Conservation (phyloP, 1,140 invertebrate species). For the Panulirus ornatus region DNA sequence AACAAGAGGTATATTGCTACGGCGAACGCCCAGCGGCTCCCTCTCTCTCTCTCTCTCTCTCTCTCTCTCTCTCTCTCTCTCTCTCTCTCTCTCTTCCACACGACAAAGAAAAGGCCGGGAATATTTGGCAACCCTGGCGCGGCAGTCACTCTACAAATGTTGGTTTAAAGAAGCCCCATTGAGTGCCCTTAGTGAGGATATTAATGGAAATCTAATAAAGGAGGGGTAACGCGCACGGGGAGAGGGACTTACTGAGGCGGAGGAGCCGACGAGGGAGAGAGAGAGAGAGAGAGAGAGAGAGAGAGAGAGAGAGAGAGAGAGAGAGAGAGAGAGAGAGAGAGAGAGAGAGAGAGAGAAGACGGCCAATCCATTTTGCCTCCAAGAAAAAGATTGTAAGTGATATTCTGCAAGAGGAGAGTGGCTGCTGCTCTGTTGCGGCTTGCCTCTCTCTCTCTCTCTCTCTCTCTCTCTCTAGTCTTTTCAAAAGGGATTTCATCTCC, state of each 20-base stretch:
- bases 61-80: too few relatives aligned
- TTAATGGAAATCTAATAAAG: conserved; percentile 71
- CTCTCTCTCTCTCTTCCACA: not conserved
- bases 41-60: conserved; percentile 1
- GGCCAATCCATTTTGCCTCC: not conserved
- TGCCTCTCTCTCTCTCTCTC: too few relatives aligned
- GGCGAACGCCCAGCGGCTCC: not conserved
- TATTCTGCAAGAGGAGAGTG: not conserved
- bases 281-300: conserved; percentile 7
- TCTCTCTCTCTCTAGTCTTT: too few relatives aligned
- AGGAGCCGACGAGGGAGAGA: not conserved
- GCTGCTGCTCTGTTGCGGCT: too few relatives aligned
- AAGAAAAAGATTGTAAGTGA: not conserved
- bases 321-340: conserved; percentile 38
- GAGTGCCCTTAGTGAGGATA: conserved; percentile 68
- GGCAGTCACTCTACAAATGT: conserved; percentile 56
- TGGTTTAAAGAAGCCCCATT: conserved; percentile 72
- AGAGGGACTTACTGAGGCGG: not conserved
- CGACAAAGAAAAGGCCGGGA: conserved; percentile 36
- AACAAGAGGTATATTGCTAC: not conserved
- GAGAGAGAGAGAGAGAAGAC: conserved; percentile 27
- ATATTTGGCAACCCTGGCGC: conserved; percentile 37
- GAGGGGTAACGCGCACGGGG: conserved; percentile 54
- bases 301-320: conserved; percentile 7
- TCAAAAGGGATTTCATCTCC: too few relatives aligned